Evolutionary conservation across 2,797 vertebrate genomes (phyloP).

Genomic region (Aldrovandia affinis): DNA sequence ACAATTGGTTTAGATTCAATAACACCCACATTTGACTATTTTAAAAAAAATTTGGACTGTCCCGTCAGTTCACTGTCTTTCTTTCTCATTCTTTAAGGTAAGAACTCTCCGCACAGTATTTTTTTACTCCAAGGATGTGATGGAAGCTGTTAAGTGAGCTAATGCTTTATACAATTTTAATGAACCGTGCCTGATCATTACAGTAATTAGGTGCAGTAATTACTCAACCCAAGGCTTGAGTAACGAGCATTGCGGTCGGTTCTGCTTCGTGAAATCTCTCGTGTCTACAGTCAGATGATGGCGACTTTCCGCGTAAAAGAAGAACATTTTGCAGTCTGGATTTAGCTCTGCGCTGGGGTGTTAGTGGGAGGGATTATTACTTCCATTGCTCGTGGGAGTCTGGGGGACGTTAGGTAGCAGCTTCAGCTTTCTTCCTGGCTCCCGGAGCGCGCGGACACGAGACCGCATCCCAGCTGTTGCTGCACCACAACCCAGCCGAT

Average conservation of each 20-base stretch:
- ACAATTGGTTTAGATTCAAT: too few species aligned
- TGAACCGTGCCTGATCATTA: background rate
- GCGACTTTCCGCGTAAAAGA: constrained; percentile 21
- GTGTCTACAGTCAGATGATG: constrained; percentile 1
- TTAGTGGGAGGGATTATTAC: constrained; percentile 70
- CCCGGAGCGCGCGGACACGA: constrained; percentile 36
- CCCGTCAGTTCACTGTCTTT: background rate
- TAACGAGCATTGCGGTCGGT: background rate
- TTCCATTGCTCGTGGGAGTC: constrained; percentile 44
- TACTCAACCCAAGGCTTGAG: background rate
- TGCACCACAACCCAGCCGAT: constrained; percentile 57
- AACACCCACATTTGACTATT: too few species aligned
- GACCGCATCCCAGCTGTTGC: constrained; percentile 52
- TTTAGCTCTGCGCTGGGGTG: constrained; percentile 28
- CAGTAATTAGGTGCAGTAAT: too few species aligned
- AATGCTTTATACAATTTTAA: background rate
- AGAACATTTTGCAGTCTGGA: constrained; percentile 10
- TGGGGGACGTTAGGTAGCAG: constrained; percentile 53
- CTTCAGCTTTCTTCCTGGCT: constrained; percentile 43
- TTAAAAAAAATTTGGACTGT: background rate
- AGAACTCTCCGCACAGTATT: background rate
- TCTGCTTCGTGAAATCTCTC: constrained; percentile 24
- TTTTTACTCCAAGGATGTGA: background rate
- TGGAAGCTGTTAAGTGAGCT: background rate
- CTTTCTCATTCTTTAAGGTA: background rate